Evolutionary conservation across 2,797 vertebrate genomes (phyloP), one percentile per base, ranked within the genome.

Genomic region (Enteromius anoplus): DNA sequence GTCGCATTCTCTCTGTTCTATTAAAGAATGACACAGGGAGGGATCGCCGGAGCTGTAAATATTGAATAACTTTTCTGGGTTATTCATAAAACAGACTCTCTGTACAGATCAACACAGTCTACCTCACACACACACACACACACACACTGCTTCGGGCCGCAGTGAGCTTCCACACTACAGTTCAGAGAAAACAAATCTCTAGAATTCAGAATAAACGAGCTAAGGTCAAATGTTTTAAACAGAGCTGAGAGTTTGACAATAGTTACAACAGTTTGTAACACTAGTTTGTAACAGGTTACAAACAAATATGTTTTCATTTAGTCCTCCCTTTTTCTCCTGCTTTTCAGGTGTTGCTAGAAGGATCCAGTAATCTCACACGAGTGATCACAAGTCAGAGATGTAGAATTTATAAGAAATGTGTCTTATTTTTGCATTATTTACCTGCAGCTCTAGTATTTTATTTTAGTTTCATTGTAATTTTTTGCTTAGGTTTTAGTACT

Each of bases 1-100:
- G 85, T 80, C 51, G 19, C 51, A 40, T 88, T 89, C 90, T 91
- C 89, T 89, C 91, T 78, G 92, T 93, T 92, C 92, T 92, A 71
- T 81, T 81, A 92, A 90, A 93, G 89, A 89, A 93, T 89, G 90
- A 92, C 92, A 95, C 92, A 92, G 92, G 92, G 91, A 93, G 89
- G 88, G 90, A 93, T 93, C 93, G 92, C 85, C n/a, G 82, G 55
- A 82, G 42, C 86, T 45, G 93, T 94, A 91, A 93, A 95, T 94
- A 94, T 95, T 95, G 93, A 91, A 94, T 93, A 82, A 71, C 84
- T 80, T 86, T 64, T 82, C 84, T 92, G 92, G 92, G 90, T 93
- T 94, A 93, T 94, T 93, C 91, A 92, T 93, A 91, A 88, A 81
- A 58, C 17, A 26, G 58, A 91, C 82, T 75, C 88, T 89, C 88